Evolutionary conservation across 2,113 vertebrate species (phyloP).

Genomic region (Neodontobutis hainanensis): DNA sequence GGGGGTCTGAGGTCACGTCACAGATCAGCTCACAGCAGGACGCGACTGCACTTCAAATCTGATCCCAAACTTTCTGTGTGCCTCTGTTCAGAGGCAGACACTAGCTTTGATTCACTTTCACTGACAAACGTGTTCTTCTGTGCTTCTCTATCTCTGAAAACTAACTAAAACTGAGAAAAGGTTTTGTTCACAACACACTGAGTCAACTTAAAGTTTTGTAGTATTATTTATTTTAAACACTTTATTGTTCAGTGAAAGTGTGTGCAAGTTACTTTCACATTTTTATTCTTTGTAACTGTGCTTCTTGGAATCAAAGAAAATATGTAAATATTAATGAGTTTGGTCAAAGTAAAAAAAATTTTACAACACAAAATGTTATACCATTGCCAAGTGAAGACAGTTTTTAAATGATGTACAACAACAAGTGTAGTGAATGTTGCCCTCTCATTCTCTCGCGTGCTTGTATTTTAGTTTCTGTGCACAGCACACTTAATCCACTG

Average conservation of each 20-base stretch:
- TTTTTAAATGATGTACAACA: slow-evolving; percentile 12
- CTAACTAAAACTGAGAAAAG: not conserved
- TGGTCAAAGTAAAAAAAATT: no score
- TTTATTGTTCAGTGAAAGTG: no score
- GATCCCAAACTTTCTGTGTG: slow-evolving; percentile 15
- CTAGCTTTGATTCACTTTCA: not conserved
- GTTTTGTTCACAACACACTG: no score
- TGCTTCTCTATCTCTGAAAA: not conserved
- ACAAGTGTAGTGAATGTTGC: slow-evolving; percentile 37
- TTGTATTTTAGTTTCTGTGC: slow-evolving; percentile 62
- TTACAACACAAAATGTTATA: no score
- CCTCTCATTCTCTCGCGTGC: slow-evolving; percentile 24
- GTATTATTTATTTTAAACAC: no score
- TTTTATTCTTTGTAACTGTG: no score
- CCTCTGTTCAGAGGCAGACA: not conserved
- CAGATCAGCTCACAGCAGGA: slow-evolving; percentile 26
- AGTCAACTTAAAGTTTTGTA: no score
- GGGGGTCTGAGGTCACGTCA: slow-evolving; percentile 51
- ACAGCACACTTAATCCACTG: slow-evolving; percentile 72
- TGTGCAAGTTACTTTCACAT: no score
- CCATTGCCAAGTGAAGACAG: not conserved
- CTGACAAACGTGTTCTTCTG: not conserved
- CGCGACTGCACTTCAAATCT: not conserved
- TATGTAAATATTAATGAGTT: no score
- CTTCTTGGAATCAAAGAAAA: no score